phyloP scores from a whole-genome alignment of 1,140 invertebrate species.

The Zaprionus kolodkinae region DNA sequence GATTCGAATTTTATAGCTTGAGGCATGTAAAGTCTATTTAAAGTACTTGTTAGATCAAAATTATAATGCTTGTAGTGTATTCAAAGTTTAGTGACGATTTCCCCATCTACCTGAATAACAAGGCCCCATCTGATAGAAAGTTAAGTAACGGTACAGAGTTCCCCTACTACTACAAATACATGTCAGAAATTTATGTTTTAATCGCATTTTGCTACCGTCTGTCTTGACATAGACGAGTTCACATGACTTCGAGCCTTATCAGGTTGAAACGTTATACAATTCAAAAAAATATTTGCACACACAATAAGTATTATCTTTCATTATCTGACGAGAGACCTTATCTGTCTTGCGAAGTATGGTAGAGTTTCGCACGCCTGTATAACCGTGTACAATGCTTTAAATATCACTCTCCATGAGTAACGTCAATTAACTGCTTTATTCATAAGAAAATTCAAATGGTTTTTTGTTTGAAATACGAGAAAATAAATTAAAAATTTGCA shows the following conservation, averaged over 20 bases:
- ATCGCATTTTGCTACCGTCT: not conserved
- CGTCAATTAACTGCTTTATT: not conserved
- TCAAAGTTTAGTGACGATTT: not conserved
- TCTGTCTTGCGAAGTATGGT: not conserved
- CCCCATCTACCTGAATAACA: not conserved
- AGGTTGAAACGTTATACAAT: not conserved
- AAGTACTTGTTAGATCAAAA: too few relatives aligned
- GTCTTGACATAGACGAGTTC: not conserved
- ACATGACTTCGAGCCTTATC: not conserved
- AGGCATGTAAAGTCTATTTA: not conserved
- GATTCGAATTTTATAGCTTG: too few relatives aligned
- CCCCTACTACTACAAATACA: conserved; percentile 4
- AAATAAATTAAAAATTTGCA: not conserved
- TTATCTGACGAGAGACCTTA: not conserved
- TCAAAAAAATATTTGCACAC: conserved; percentile 2
- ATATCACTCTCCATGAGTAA: not conserved
- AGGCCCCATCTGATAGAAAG: not conserved
- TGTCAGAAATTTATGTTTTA: not conserved
- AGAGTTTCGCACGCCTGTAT: not conserved
- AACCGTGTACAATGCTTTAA: not conserved
- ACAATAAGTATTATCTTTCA: conserved; percentile 3
- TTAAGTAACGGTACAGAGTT: not conserved
- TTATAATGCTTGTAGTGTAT: not conserved
- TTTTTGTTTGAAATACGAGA: not conserved
- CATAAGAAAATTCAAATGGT: not conserved